Base-by-base conservation (phyloP, 1,140 invertebrate species). In the Drosophila ficusphila region DNA sequence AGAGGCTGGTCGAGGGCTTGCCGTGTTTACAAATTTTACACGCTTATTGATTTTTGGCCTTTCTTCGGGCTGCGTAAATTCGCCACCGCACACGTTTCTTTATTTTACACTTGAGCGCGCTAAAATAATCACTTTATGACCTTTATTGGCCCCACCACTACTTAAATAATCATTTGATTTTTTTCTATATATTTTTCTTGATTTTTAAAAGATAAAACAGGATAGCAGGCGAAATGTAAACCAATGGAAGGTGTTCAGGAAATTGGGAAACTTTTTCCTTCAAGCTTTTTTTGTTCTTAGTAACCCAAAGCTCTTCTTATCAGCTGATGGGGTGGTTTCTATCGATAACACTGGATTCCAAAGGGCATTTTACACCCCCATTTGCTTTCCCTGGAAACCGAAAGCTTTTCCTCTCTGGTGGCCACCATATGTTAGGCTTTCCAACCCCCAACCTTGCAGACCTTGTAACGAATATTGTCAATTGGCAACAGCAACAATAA, bases 1-100 rank as follows among this genome's bases (percentile, higher is more conserved):
- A 42, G 39, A 57, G 51, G 64, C 36, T 64, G 51, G 42, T 34
- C 47, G 75, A 60, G 73, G 81, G 76, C 82, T 81, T 85, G 81
- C 46, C 81, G 82, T 85, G 81, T 85, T 85, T 85, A 85, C 81
- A 86, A 81, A 78, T 73, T 74, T 62, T 65, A 85, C 72, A 86
- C 82, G 81, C 73, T 73, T 88, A 85, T 85, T 85, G 81, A 85
- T 85, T 85, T 73, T 64, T 73, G 16, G 12, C n/a, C 38, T 72
- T 51, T 51, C 5, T 11, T 19, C 29, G 47, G 51, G 14, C n/a
- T 71, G 47, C 42, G 41, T 21, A 42, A 21, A 51, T 31, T 54
- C 36, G 47, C 21, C 21, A 47, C 38, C n/a, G n/a, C 27, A 38
- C 11, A 48, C 3, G 19, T 36, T 11, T 41, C n/a, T 19, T 14